Evolutionary conservation across 2,888 invertebrate genomes (phyloP).

Genomic region (Napeogenes inachia): DNA sequence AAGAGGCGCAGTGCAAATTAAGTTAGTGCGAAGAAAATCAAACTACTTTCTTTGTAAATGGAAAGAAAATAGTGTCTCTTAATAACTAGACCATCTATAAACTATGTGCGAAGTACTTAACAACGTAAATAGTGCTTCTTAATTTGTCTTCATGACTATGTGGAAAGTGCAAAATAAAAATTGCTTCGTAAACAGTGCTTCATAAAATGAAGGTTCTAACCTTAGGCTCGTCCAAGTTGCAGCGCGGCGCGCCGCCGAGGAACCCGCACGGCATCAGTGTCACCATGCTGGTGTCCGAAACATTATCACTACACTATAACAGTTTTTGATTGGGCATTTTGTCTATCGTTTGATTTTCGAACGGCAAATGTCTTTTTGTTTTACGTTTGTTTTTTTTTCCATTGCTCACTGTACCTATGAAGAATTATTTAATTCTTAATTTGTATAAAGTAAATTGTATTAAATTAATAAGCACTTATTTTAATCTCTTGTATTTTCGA

Average conservation of each 20-base stretch:
- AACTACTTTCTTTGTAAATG: background rate
- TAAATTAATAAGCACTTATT: no score
- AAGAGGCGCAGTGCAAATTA: slow-evolving; percentile 11
- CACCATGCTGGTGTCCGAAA: slow-evolving; percentile 71
- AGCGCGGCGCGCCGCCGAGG: slow-evolving; percentile 76
- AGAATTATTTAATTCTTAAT: background rate
- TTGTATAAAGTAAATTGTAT: no score
- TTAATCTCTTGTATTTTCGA: background rate
- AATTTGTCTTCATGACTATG: no score
- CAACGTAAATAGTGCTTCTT: background rate
- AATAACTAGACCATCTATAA: background rate
- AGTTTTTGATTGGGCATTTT: slow-evolving; percentile 60
- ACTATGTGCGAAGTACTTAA: background rate
- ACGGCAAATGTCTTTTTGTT: slow-evolving; percentile 36
- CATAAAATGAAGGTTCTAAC: slow-evolving; percentile 47
- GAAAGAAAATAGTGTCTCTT: background rate
- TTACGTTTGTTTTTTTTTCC: slow-evolving; percentile 20
- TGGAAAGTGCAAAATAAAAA: slow-evolving; percentile 8
- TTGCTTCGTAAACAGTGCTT: slow-evolving; percentile 5
- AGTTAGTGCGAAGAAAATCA: slow-evolving; percentile 11
- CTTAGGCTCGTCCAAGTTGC: slow-evolving; percentile 75
- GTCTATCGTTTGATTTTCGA: slow-evolving; percentile 61
- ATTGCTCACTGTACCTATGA: slow-evolving; percentile 12
- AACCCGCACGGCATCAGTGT: slow-evolving; percentile 83
- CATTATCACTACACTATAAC: slow-evolving; percentile 60